phyloP scores from a whole-genome alignment of 2,113 vertebrate genomes.

The Python bivittatus region DNA sequence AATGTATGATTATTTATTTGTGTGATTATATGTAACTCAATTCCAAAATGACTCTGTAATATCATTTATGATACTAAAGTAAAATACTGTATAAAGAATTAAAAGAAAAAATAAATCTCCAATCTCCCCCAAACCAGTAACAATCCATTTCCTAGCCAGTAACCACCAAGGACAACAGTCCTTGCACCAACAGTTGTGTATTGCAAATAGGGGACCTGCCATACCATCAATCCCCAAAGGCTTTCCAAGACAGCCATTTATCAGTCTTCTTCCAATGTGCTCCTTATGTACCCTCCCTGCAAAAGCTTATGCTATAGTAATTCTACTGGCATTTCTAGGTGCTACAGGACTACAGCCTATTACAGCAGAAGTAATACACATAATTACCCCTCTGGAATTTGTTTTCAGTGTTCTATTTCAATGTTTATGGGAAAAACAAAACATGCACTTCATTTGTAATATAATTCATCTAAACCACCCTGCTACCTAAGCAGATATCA shows the following conservation, averaged over 20 bases:
- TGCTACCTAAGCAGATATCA: background rate
- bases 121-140: background rate
- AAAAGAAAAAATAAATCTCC: background rate
- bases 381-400: background rate
- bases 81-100: background rate
- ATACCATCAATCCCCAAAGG: background rate
- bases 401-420: background rate
- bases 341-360: background rate
- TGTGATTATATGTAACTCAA: background rate
- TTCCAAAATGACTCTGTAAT: background rate
- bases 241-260: background rate
- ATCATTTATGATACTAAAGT: background rate
- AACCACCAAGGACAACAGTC: background rate
- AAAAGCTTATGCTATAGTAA: background rate
- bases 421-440: background rate
- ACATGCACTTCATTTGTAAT: background rate
- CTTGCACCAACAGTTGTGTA: background rate
- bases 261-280: background rate
- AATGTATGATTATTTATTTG: background rate
- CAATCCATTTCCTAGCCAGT: background rate
- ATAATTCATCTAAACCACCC: background rate
- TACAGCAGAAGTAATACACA: background rate
- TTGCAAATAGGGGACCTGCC: background rate
- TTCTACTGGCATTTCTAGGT: background rate
- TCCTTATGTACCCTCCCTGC: background rate